phyloP scores from a whole-genome alignment of 2,888 invertebrate genomes.

The Timema cristinae region DNA sequence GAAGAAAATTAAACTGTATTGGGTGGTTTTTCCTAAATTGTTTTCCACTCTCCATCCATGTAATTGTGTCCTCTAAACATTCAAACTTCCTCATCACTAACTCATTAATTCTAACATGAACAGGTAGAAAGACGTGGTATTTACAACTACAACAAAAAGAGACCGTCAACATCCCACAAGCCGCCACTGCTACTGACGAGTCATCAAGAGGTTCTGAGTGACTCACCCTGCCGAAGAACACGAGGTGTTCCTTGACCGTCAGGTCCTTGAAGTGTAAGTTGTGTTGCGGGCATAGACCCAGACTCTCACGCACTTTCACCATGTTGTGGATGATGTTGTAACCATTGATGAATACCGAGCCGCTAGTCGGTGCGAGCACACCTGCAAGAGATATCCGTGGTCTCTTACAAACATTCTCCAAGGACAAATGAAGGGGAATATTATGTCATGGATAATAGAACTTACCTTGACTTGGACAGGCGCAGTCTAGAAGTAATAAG shows the following conservation, averaged over 20 bases:
- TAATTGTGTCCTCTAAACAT: too few relatives aligned
- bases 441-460: too few relatives aligned
- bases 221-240: conserved; percentile 76
- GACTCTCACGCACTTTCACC: conserved; percentile 60
- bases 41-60: too few relatives aligned
- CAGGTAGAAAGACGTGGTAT: too few relatives aligned
- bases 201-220: background rate
- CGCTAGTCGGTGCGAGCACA: conserved; percentile 65
- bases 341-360: conserved; percentile 66
- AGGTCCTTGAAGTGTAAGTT: conserved; percentile 79
- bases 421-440: background rate
- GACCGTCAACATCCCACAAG: background rate
- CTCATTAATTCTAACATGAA: too few relatives aligned
- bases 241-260: conserved; percentile 75
- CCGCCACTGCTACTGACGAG: too few relatives aligned
- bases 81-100: too few relatives aligned
- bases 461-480: too few relatives aligned
- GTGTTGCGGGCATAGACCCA: conserved; percentile 91
- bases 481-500: too few relatives aligned
- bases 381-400: conserved; percentile 50
- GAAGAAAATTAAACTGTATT: too few relatives aligned
- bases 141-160: background rate
- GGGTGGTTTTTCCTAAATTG: too few relatives aligned
- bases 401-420: conserved; percentile 17
- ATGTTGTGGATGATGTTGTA: conserved; percentile 65